A percentile compares a stretch with the other conserved stretches of the same genome.
Evolutionary conservation across 2,113 vertebrate genomes (phyloP).

Genomic region (Cyrtonyx montezumae): DNA sequence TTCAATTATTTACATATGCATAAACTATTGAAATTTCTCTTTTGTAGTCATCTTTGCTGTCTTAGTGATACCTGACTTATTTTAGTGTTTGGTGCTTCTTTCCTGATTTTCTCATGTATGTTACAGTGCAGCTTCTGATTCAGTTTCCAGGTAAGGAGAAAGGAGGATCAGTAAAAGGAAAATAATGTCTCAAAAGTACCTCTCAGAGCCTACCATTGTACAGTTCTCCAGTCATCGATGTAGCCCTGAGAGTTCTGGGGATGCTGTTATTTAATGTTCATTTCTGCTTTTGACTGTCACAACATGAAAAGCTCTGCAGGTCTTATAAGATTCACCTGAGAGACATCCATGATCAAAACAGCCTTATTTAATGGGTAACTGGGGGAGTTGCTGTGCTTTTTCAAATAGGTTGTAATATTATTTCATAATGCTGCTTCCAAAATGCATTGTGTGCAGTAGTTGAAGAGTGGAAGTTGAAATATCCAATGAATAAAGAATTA

Average conservation of each 20-base stretch:
- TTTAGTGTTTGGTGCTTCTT: not conserved
- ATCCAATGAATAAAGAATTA: not conserved
- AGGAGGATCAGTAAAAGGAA: not conserved
- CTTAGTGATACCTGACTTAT: not conserved
- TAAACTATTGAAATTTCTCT: not conserved
- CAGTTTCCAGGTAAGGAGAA: not conserved
- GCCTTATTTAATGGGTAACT: not conserved
- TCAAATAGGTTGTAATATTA: not conserved
- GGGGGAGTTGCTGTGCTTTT: not conserved
- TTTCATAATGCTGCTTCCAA: not conserved
- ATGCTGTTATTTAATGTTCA: not conserved
- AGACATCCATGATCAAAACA: accelerated
- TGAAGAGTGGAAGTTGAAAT: not conserved
- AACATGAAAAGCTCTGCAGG: not conserved
- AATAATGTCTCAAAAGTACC: not conserved
- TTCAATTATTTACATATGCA: not conserved
- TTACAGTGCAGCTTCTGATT: not conserved
- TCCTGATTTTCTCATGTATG: accelerated
- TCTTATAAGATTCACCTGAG: not conserved
- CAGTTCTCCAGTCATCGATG: accelerated
- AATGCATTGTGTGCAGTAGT: accelerated
- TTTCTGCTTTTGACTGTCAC: not conserved
- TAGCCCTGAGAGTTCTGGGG: not conserved
- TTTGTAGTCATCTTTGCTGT: not conserved
- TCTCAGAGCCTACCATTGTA: not conserved